Evolutionary conservation across 2,797 vertebrate species (phyloP).

Genomic region (Strix occidentalis): DNA sequence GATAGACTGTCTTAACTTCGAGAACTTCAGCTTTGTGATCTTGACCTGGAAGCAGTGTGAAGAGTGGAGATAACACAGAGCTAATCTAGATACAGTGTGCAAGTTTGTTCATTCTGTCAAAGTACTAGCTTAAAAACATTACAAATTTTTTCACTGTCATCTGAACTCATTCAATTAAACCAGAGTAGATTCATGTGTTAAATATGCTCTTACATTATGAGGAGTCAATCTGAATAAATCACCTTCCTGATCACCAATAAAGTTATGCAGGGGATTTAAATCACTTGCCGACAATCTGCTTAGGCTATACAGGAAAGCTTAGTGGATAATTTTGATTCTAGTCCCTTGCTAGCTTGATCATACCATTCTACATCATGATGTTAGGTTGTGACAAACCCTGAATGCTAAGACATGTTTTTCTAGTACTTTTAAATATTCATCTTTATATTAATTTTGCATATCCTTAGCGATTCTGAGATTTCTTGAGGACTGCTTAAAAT

Average conservation of each 20-base stretch:
- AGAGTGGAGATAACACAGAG: not conserved
- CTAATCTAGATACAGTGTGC: not conserved
- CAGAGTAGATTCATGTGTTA: not conserved
- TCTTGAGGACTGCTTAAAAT: not conserved
- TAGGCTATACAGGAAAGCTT: not conserved
- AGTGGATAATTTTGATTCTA: not conserved
- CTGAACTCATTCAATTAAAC: not conserved
- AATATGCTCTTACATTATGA: not conserved
- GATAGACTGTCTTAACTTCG: not conserved
- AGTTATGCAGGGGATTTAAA: constrained; percentile 8
- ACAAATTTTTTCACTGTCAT: not conserved
- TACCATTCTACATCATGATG: not conserved
- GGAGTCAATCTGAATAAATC: not conserved
- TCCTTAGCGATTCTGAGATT: not conserved
- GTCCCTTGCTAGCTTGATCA: not conserved
- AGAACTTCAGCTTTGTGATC: not conserved
- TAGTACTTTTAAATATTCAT: not conserved
- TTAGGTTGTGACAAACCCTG: not conserved
- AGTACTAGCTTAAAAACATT: not conserved
- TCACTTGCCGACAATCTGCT: not conserved
- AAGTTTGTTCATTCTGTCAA: not conserved
- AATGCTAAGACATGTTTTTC: not conserved
- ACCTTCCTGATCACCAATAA: not conserved
- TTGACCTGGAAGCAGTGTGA: not conserved
- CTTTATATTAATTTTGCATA: constrained; percentile 10